Evolutionary conservation across 2,113 vertebrate genomes (phyloP), one percentile per base, ranked within the genome.

Genomic region (Lota lota): DNA sequence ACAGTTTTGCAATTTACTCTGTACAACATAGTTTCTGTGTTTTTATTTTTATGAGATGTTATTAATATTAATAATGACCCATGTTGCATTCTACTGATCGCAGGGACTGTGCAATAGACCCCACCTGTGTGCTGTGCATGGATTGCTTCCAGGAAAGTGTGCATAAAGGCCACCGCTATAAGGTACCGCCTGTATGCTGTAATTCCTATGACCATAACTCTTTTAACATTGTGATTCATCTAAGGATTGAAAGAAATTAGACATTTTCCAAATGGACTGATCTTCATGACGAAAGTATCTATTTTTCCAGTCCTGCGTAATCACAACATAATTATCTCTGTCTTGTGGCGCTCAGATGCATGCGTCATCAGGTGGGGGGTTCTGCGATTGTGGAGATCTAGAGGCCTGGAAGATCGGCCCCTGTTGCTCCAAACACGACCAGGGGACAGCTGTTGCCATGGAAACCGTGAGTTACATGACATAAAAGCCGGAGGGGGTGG

Each of bases 81-180:
- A 56, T 0, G 2, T 65, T 16, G 2, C 60, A 67, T 64, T 59
- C 19, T 54, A 69, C 21, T 57, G 10, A 71, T 92, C 94, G 69
- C 90, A 99, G 97, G 83, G 97, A 99, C 77, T 99, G 97, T 92
- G 97, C 97, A 70, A 97, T 99, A 89, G 97, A 99, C 89, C 96
- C 96, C 74, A 99, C 97, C 2, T 99, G 97, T 90, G 97, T 99
- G 5, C 92, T 99, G 50, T 99, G 97, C 88, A 96, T 99, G 93
- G 93, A 97, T 89, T 99, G 97, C 88, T 99, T 99, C 90, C 96
- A 98, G 89, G 94, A 94, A 1, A 99, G 97, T 76, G 93, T 96
- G 75, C 97, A 99, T 92, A 98, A 94, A 92, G 94, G 92, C 74
- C 97, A 99, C 85, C 94, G 96, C 58, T 99, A 99, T 84, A 98